Base-by-base conservation (phyloP, 2,113 vertebrate species). In the Pangasianodon hypophthalmus region DNA sequence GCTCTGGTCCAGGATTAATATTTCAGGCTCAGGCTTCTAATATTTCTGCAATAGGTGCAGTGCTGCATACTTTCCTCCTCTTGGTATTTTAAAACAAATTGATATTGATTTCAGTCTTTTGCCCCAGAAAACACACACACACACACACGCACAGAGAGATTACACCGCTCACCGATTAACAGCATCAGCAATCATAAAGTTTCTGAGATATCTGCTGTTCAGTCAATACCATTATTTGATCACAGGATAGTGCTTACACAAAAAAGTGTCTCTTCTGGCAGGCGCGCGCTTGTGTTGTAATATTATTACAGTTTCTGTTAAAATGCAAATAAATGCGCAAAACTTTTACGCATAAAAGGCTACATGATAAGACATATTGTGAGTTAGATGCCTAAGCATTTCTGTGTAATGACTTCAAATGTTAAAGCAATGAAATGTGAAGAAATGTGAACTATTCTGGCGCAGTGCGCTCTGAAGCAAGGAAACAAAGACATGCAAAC, bases 21-120 rank as follows among this genome's bases (percentile, higher is more conserved):
- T 80, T 80, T n/a, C 41, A 46, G 21, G 46, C 19, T 29, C 75
- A 50, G 9, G 37, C 2, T 48, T 81, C 44, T 7, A 37, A 29
- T 64, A 46, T 87, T 56, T 77, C 1, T n/a, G 32, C 71, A 46
- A 8, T 56, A 24, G 4, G 24, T 46, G 26, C 16, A 82, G 10
- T 29, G 18, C 46, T 67, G 56, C n/a, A 67, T 37, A 52, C 9
- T 9, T 37, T 41, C 37, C 9, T 19, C 18, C 10, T 84, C 26
- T 21, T 60, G 26, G 46, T 88, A 82, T 29, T 69, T 69, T 18
- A 54, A 62, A 87, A 60, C 41, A 80, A 79, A 87, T 64, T 80
- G 44, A 62, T 77, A 64, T 80, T 80, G 73, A 81, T 81, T 67
- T 88, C 21, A 8, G 16, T 37, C 62, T 81, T 64, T 50, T 44